Evolutionary conservation across 2,888 invertebrate genomes (phyloP), one percentile per base, ranked within the genome.

Genomic region (Leistus spinibarbis): DNA sequence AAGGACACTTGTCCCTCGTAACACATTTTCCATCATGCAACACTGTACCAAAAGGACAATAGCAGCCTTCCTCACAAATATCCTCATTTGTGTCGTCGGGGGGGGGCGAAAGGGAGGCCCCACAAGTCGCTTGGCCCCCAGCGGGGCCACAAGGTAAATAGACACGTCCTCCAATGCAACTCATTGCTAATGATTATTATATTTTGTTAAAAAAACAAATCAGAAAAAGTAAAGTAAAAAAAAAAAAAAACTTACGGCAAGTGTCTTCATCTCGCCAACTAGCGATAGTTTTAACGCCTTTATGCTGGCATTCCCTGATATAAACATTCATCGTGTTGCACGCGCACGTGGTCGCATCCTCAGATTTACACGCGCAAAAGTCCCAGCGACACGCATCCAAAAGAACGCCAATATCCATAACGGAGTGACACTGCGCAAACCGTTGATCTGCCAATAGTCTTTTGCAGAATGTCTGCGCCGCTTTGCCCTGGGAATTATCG

Each of bases 11-110:
- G 5, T 90, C 88, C 19, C 87, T 87, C 0, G 88, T 86, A 57
- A 96, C 90, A 81, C 97, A 97, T 53, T 88, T 88, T n/a, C 91
- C 91, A 2, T 91, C 90, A 79, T 95, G 92, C 5, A 94, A 86
- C 0, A 95, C 89, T 0, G 91, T 90, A 0, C 94, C 95, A 16
- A 89, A 86, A 0, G 96, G 95, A 82, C 97, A 97, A 86, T 93
- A 95, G 83, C 97, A 97, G 0, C 97, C 97, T 82, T 96, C 96
- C 69, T 93, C 91, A 81, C 96, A 97, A 22, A 10, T 22, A 1
- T 17, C 60, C 76, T 81, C 23, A 79, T 79, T 1, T 81, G 77
- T 0, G 80, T 76, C 27, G 80, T 81, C 80, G 3, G 83, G 54
- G 1, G 66, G 53, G 22, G 78, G 76, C 0, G 69, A n/a, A n/a